These are phyloP conservation scores for Portevinia maculata DNA, from an alignment of 2,888 invertebrate species.

Conservation along the genomic window DNA sequence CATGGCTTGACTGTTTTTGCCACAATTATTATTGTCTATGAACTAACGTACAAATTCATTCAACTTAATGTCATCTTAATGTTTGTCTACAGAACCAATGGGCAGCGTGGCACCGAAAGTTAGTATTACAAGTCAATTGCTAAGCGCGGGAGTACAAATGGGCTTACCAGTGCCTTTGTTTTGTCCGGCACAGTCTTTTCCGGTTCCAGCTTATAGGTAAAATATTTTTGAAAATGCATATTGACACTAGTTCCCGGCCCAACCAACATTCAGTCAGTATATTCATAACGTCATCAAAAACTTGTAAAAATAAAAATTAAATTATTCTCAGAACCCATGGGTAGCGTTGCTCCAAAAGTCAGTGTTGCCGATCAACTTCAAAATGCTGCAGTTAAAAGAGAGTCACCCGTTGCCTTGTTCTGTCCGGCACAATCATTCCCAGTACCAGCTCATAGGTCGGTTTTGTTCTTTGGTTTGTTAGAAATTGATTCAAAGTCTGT, in stretches of 20 bases:
- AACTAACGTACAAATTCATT: neutral
- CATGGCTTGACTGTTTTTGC: neutral
- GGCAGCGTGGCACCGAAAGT: conserved; percentile 86
- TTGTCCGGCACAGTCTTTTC: conserved; percentile 87
- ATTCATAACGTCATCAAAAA: neutral
- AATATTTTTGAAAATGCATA: neutral
- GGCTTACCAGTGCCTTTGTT: conserved; percentile 84
- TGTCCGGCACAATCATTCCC: conserved; percentile 88
- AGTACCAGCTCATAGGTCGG: conserved; percentile 75
- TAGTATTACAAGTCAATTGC: conserved; percentile 86
- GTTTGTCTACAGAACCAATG: conserved; percentile 82
- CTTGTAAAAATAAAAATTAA: neutral
- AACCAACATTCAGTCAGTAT: conserved; percentile 72
- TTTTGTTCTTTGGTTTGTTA: neutral
- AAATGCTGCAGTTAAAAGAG: conserved; percentile 75
- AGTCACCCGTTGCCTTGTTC: conserved; percentile 84
- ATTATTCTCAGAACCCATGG: conserved; percentile 79
- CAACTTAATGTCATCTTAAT: neutral
- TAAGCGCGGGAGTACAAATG: conserved; percentile 78
- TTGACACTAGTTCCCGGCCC: neutral
- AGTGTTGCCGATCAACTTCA: conserved; percentile 80
- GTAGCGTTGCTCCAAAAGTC: conserved; percentile 85
- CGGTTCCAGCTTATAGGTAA: conserved; percentile 80
- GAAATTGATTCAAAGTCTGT: too few species aligned
- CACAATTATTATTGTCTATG: neutral